Evolutionary conservation across 2,113 vertebrate genomes (phyloP), one percentile per base, ranked within the genome.

Genomic region (Lophochroa leadbeateri): DNA sequence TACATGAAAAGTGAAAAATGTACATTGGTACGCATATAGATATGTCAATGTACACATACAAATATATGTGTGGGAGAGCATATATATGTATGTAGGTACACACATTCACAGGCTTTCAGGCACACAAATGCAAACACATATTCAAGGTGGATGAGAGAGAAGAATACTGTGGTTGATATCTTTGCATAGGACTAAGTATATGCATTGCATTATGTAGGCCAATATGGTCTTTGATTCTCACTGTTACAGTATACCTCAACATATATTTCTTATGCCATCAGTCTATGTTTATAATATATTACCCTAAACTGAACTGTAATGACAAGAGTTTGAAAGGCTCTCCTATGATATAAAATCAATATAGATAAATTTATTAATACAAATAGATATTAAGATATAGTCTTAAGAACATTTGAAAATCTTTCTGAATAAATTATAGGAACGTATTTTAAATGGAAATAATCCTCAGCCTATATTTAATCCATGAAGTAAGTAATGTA

Each of bases 381-480:
- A 87, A 41, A 21, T 74, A 70, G 20, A 85, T 24, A 94, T 80
- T 94, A 93, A 65, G 7, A 43, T 60, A 46, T 8, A 76, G 39
- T 39, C 49, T 84, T 79, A 95, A 89, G 13, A 90, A 58, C 2
- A 87, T 89, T 82, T 72, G 13, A 77, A 84, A 67, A 80, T 67
- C 35, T 82, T 77, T 84, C 50, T 88, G 79, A 82, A 76, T 78
- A 93, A 84, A 82, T 88, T 75, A 68, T 6, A 76, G 20, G 52
- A 90, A 64, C n/a, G 31, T 74, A 47, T 85, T 95, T 92, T 76
- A 81, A 46, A 47, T 17, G 12, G 64, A 96, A 94, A 82, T 92
- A 79, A 88, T 88, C 53, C 43, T 87, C 41, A 64, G 28, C 9
- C 50, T 65, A 23, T 74, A 52, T 88, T 91, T 94, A 90, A 93